These are phyloP conservation scores for Antheraea yamamai DNA, from an alignment of 2,888 invertebrate species.

Conservation along the genomic window DNA sequence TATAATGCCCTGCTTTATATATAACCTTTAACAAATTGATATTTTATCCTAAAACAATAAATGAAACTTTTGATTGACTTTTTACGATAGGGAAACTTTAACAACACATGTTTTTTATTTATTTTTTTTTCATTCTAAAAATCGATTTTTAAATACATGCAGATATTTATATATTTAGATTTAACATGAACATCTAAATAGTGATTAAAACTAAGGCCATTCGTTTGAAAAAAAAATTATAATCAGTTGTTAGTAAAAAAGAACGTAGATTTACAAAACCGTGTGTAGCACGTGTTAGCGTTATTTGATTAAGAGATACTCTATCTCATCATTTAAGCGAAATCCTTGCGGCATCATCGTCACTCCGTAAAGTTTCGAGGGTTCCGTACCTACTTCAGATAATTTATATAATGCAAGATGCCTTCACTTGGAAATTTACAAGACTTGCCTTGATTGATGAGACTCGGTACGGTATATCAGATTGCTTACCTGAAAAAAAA, in stretches of 20 bases:
- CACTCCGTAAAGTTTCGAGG: conserved; percentile 29
- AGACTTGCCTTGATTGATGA: conserved; percentile 23
- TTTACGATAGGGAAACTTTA: no score
- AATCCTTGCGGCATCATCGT: conserved; percentile 53
- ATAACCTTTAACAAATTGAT: no score
- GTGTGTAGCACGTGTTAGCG: conserved; percentile 47
- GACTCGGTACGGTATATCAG: neutral
- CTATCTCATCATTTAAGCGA: conserved; percentile 41
- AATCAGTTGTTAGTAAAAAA: conserved; percentile 6
- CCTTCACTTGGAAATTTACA: conserved; percentile 15
- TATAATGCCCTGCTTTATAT: no score
- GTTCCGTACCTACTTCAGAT: conserved; percentile 13
- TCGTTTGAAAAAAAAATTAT: no score
- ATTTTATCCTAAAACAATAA: no score
- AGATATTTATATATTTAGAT: neutral
- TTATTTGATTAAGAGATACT: conserved; percentile 62
- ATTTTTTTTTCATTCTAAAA: no score
- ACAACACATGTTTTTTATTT: no score
- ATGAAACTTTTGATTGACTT: no score
- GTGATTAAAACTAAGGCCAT: no score
- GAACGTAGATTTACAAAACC: conserved; percentile 21
- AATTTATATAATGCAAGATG: conserved; percentile 18
- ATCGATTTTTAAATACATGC: no score
- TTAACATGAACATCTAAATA: neutral
- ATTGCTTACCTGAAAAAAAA: conserved; percentile 30